Percentiles rank a stretch among this genome's conserved stretches.
Conservation (phyloP, 2,113 vertebrate species). For the Tupaia chinensis region DNA sequence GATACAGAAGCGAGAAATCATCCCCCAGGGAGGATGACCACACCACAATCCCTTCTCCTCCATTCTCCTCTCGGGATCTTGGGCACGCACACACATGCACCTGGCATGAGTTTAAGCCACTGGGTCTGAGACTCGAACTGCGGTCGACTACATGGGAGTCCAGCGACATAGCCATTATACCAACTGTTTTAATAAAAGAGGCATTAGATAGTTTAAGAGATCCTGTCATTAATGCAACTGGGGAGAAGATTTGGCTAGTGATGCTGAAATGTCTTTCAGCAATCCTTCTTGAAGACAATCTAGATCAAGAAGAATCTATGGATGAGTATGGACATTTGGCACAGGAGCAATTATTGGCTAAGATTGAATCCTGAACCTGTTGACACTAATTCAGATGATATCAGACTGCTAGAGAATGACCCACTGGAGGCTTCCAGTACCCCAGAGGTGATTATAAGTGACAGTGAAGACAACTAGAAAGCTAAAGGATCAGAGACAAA, state of each 20-base stretch:
- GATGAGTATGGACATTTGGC: background rate
- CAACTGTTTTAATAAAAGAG: conserved; percentile 44
- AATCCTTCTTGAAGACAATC: background rate
- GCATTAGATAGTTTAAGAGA: conserved; percentile 17
- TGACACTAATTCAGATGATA: background rate
- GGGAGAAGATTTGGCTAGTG: conserved; percentile 36
- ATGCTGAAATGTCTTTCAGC: conserved; percentile 23
- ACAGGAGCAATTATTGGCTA: background rate
- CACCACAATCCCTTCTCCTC: too few relatives aligned
- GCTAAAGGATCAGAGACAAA: background rate
- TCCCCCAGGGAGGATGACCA: too few relatives aligned
- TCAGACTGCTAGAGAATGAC: background rate
- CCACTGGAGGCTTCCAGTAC: background rate
- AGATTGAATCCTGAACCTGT: conserved; percentile 28
- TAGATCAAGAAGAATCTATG: conserved; percentile 7
- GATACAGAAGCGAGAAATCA: too few relatives aligned
- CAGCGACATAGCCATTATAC: too few relatives aligned
- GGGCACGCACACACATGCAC: too few relatives aligned
- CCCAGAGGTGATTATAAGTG: conserved; percentile 10
- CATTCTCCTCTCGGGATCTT: too few relatives aligned
- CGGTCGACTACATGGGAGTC: too few relatives aligned
- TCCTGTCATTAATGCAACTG: background rate
- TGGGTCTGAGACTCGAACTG: too few relatives aligned
- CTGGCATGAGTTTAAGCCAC: too few relatives aligned
- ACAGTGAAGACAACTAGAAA: conserved; percentile 37